phyloP scores from a whole-genome alignment of 2,797 vertebrate species.

The Pseudomugil tenellus region DNA sequence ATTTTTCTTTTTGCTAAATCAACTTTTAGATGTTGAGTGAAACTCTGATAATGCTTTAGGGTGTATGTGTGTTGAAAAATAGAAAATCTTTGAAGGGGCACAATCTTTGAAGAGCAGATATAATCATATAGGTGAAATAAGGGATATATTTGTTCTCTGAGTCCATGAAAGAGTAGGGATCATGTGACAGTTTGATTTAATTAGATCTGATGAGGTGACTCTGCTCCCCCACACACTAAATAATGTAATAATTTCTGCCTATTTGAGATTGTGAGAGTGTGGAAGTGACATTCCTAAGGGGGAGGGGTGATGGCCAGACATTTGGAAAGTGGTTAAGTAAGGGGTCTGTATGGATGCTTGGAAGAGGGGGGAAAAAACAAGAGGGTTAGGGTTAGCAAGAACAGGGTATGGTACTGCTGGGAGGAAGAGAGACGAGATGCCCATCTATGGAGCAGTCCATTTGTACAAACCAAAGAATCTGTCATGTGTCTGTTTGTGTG shows the following conservation, averaged over 20 bases:
- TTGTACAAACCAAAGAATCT: slow-evolving; percentile 97
- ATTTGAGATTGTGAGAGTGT: slow-evolving; percentile 83
- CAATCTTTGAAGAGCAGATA: neutral
- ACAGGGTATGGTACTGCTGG: slow-evolving; percentile 31
- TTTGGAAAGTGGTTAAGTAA: slow-evolving; percentile 45
- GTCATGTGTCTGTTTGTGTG: slow-evolving; percentile 95
- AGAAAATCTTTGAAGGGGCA: no score
- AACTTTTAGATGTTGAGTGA: neutral
- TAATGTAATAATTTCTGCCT: slow-evolving; percentile 96
- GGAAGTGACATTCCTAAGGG: slow-evolving; percentile 50
- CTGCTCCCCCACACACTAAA: slow-evolving; percentile 85
- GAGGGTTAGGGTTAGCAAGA: no score
- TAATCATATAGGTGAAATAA: neutral
- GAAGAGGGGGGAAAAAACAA: slow-evolving; percentile 10
- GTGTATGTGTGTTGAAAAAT: neutral
- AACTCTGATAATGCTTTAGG: neutral
- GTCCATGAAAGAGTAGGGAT: slow-evolving; percentile 78
- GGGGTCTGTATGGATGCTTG: slow-evolving; percentile 48
- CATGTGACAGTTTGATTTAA: slow-evolving; percentile 87
- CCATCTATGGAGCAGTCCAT: slow-evolving; percentile 87
- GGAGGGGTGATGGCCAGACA: slow-evolving; percentile 48
- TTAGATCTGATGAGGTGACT: slow-evolving; percentile 86
- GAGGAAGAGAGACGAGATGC: slow-evolving; percentile 28
- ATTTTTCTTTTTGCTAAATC: neutral
- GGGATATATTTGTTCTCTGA: slow-evolving; percentile 76